A percentile compares a stretch with the other conserved stretches of the same genome.
phyloP scores from a whole-genome alignment of 2,888 invertebrate species.

The Spicauda simplicius region DNA sequence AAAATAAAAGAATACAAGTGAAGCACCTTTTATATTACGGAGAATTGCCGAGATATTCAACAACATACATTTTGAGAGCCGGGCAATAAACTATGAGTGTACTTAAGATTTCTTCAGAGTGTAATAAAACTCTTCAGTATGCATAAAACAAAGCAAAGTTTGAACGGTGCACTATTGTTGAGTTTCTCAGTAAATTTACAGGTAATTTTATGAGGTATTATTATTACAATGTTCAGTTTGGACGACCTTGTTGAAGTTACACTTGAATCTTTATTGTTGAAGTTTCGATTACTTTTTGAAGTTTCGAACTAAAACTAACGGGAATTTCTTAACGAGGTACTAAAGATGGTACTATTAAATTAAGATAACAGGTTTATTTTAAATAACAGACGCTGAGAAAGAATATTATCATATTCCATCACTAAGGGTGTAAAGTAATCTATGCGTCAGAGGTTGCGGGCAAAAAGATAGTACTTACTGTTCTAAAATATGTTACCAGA shows the following conservation, averaged over 20 bases:
- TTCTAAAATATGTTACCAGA: too few relatives aligned
- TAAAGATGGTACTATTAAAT: too few relatives aligned
- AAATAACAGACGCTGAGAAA: too few relatives aligned
- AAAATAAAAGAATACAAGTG: slow-evolving; percentile 14
- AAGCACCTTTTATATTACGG: slow-evolving; percentile 8
- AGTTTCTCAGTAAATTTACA: slow-evolving; percentile 25
- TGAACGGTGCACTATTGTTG: slow-evolving; percentile 23
- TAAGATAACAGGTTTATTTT: too few relatives aligned
- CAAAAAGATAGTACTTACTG: too few relatives aligned
- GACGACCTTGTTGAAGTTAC: slow-evolving; percentile 11
- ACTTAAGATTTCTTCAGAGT: slow-evolving; percentile 44
- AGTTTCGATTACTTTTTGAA: slow-evolving; percentile 15
- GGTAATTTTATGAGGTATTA: slow-evolving; percentile 20
- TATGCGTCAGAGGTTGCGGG: too few relatives aligned
- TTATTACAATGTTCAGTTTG: slow-evolving; percentile 19
- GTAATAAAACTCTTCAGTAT: slow-evolving; percentile 44
- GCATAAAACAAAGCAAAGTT: slow-evolving; percentile 45
- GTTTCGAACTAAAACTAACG: neutral
- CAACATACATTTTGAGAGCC: slow-evolving; percentile 13
- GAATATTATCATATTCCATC: too few relatives aligned
- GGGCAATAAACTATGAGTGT: slow-evolving; percentile 29
- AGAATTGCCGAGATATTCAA: slow-evolving; percentile 16
- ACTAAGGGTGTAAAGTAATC: too few relatives aligned
- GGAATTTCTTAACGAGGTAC: neutral
- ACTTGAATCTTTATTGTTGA: slow-evolving; percentile 10